Base-by-base conservation (phyloP, 1,140 invertebrate genomes). In the Lerema accius region DNA sequence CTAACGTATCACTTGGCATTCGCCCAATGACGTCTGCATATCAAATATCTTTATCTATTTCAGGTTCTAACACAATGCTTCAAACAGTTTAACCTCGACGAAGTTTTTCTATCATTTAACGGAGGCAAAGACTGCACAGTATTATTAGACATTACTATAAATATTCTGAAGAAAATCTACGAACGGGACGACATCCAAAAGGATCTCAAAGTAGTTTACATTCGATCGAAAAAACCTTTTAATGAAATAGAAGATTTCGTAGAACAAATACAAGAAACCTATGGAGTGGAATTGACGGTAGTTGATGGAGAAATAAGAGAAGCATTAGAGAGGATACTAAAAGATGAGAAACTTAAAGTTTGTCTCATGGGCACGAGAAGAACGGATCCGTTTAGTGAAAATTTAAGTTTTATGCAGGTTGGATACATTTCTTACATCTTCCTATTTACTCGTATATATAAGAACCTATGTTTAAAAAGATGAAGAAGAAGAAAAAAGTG, bases 91-190 rank as follows among this genome's bases (percentile, higher is more conserved):
- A 86, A 92, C 32, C 64, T 93, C 14, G 92, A 95, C 65, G 94
- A 97, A 86, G 84, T 97, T 42, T 97, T 97, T 78, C 78, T 99
- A 26, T 96, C 96, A 56, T 99, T 99, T 78, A 99, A 99, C 89
- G 98, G 98, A 17, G 98, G 98, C 4, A 99, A 99, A 91, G 98
- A 99, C 91, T 99, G 98, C 82, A 98, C 97, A 1, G 96, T 95
- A 0, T 91, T 99, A 11, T 90, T 99, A 51, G 96, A 99, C 88
- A 83, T 99, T 17, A 91, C 93, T 16, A 88, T 95, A 71, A 92
- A 94, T 4, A 86, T 96, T 14, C 82, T 95, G 28, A 91, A 92
- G 70, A 92, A 93, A 61, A 92, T 92, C 49, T 92, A 86, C 86
- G 72, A 83, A 76, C 51, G 64, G 40, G 53, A 75, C 42, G 63